Conservation (phyloP, 2,888 invertebrate genomes). For the Sphecodes monilicornis region DNA sequence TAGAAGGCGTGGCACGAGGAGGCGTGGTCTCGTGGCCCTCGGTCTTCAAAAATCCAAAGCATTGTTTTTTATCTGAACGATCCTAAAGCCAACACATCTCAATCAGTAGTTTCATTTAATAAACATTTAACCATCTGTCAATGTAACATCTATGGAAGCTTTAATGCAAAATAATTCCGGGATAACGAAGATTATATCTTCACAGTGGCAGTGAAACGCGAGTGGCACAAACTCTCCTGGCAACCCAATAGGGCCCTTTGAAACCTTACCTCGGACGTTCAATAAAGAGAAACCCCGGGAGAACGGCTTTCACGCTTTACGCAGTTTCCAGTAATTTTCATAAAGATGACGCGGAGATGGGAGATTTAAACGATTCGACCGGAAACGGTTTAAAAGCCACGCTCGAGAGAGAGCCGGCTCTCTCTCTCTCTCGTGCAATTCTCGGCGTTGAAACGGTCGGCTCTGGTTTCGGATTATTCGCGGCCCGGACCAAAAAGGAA, state of each 20-base stretch:
- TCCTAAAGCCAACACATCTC: too few relatives aligned
- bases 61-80: too few relatives aligned
- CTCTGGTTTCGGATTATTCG: not conserved
- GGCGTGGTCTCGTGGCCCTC: too few relatives aligned
- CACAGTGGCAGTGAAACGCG: not conserved
- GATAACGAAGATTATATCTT: not conserved
- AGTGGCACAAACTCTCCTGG: not conserved
- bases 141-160: not conserved
- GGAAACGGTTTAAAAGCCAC: not conserved
- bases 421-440: not conserved
- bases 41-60: too few relatives aligned
- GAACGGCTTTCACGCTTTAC: not conserved
- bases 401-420: not conserved
- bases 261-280: not conserved
- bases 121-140: too few relatives aligned
- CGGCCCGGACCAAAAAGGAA: not conserved
- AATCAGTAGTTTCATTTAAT: too few relatives aligned
- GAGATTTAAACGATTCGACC: not conserved
- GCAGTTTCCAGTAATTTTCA: not conserved
- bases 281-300: not conserved
- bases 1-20: not conserved
- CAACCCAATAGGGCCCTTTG: not conserved
- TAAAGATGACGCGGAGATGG: not conserved
- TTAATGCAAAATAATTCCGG: not conserved
- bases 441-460: not conserved